A percentile compares a stretch with the other conserved stretches of the same genome.
phyloP scores from a whole-genome alignment of 2,888 invertebrate genomes.

The Drosophila gaucha region DNA sequence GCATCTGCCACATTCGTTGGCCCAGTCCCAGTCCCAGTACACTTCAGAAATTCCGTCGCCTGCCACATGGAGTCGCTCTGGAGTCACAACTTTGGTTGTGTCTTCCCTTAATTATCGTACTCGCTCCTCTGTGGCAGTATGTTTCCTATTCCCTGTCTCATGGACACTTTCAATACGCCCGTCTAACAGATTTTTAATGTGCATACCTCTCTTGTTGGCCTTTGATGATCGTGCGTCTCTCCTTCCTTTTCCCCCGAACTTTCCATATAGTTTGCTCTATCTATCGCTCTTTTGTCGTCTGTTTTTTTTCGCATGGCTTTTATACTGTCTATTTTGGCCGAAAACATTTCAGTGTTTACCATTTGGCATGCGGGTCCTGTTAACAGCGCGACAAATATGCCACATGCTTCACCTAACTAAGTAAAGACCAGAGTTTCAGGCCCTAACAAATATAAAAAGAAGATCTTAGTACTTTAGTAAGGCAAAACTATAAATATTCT shows the following conservation, averaged over 20 bases:
- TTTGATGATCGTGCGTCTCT: conserved; percentile 61
- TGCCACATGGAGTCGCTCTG: conserved; percentile 70
- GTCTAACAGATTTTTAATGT: conserved; percentile 62
- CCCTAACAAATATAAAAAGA: too few species aligned
- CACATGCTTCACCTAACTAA: background rate
- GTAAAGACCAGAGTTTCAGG: background rate
- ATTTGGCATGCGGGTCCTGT: conserved; percentile 19
- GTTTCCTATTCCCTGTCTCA: conserved; percentile 23
- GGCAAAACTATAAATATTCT: too few species aligned
- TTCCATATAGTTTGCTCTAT: background rate
- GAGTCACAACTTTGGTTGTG: conserved; percentile 24
- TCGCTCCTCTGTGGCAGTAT: conserved; percentile 4
- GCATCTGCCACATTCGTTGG: conserved; percentile 59
- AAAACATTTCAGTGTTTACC: conserved; percentile 37
- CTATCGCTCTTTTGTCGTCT: conserved; percentile 28
- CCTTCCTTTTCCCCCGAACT: background rate
- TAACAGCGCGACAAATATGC: conserved; percentile 1
- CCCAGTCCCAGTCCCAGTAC: conserved; percentile 53
- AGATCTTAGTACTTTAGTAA: too few species aligned
- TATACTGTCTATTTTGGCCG: conserved; percentile 53
- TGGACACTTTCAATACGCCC: conserved; percentile 42
- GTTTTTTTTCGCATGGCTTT: conserved; percentile 39
- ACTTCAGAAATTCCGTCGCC: conserved; percentile 71
- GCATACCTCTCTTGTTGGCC: conserved; percentile 66
- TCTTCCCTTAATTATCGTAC: conserved; percentile 42